A percentile compares a stretch with the other conserved stretches of the same genome.
These are phyloP conservation scores for Drosophila novamexicana DNA, from an alignment of 1,140 invertebrate species.

Conservation along the genomic window DNA sequence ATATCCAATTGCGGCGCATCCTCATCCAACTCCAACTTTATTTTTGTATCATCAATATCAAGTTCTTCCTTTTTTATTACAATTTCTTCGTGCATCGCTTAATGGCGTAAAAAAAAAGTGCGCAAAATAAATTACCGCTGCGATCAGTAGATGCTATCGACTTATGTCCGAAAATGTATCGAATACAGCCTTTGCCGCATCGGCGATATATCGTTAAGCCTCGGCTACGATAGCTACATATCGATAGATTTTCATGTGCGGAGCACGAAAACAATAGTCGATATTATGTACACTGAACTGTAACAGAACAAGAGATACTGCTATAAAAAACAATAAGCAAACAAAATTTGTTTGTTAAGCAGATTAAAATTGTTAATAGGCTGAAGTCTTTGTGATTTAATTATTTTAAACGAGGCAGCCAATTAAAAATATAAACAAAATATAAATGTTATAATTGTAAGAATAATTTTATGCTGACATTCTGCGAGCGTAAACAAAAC, in stretches of 20 bases:
- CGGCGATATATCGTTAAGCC: conserved; percentile 8
- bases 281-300: conserved; percentile 12
- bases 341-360: not conserved
- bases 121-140: conserved; percentile 64
- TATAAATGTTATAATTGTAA: not conserved
- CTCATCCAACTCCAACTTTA: conserved; percentile 56
- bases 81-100: conserved; percentile 38
- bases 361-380: not conserved
- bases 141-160: conserved; percentile 60
- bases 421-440: not conserved
- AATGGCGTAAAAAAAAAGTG: conserved; percentile 32
- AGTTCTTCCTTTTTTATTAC: conserved; percentile 41
- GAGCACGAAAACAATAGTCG: not conserved
- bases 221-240: not conserved
- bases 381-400: not conserved
- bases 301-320: conserved; percentile 2
- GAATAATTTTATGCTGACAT: conserved; percentile 15
- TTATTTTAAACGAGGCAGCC: too few species aligned
- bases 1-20: conserved; percentile 17
- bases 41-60: conserved; percentile 54
- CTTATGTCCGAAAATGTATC: conserved; percentile 5
- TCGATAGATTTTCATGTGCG: conserved; percentile 7
- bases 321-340: not conserved
- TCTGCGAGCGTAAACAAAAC: conserved; percentile 10
- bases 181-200: conserved; percentile 8